Conservation (phyloP, 2,888 invertebrate genomes). For the Nomada fucata region DNA sequence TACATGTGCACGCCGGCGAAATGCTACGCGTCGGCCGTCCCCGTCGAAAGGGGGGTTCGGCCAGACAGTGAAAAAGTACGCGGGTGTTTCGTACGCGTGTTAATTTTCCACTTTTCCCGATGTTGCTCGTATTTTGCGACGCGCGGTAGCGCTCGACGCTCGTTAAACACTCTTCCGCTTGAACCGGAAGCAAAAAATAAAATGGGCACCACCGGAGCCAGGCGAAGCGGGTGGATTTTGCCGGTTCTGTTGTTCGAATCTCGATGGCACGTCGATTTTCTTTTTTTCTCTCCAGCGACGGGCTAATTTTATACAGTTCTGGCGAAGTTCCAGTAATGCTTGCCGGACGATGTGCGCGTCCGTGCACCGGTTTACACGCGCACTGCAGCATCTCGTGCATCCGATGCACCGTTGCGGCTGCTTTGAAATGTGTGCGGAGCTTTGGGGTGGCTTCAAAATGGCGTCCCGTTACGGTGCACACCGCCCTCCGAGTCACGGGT, state of each 20-base stretch:
- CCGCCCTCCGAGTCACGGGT: slow-evolving; percentile 2
- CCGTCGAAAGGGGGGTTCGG: background rate
- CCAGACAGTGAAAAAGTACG: slow-evolving; percentile 30
- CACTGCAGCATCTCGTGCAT: slow-evolving; percentile 38
- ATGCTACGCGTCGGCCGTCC: slow-evolving; percentile 17
- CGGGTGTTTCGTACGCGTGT: slow-evolving; percentile 24
- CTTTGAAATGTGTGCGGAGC: slow-evolving; percentile 49
- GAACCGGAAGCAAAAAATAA: background rate
- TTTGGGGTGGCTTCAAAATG: slow-evolving; percentile 68
- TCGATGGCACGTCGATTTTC: slow-evolving; percentile 21
- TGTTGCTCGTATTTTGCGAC: background rate
- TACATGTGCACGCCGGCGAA: slow-evolving; percentile 24
- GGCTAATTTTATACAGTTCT: slow-evolving; percentile 52
- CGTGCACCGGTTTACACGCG: slow-evolving; percentile 19
- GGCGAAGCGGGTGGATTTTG: background rate
- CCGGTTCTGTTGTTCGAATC: background rate
- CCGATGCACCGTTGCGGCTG: slow-evolving; percentile 37
- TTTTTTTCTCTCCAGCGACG: slow-evolving; percentile 1
- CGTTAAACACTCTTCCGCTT: background rate
- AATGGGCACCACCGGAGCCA: background rate
- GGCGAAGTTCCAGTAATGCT: slow-evolving; percentile 38
- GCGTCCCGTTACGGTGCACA: slow-evolving; percentile 50
- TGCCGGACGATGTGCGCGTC: background rate
- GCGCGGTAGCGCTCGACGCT: background rate
- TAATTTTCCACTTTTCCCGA: slow-evolving; percentile 22